Percentiles rank a stretch among this genome's conserved stretches.
phyloP scores from a whole-genome alignment of 2,888 invertebrate genomes.

The Keiferia lycopersicella region DNA sequence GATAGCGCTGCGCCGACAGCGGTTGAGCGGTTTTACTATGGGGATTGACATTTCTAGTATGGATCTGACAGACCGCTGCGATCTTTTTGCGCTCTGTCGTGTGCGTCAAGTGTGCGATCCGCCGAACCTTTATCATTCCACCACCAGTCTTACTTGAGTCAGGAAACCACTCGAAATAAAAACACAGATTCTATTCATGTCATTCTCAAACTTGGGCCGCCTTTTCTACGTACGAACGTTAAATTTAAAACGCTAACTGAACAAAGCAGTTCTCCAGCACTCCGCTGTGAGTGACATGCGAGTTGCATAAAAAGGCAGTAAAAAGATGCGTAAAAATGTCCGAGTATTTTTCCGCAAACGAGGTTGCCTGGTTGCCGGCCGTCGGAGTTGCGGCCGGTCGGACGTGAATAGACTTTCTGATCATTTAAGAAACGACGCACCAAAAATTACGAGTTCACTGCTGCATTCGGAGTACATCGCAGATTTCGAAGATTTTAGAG shows the following conservation, averaged over 20 bases:
- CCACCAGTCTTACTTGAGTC: background rate
- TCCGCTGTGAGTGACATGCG: slow-evolving; percentile 29
- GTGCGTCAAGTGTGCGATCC: no score
- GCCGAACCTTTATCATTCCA: no score
- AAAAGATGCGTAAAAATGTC: slow-evolving; percentile 41
- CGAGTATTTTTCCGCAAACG: slow-evolving; percentile 40
- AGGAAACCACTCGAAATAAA: background rate
- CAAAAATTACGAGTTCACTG: background rate
- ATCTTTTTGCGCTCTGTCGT: no score
- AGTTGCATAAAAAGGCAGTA: slow-evolving; percentile 32
- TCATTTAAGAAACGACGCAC: background rate
- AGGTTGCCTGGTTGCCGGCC: slow-evolving; percentile 37
- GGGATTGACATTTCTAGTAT: no score
- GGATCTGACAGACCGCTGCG: no score
- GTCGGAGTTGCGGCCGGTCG: slow-evolving; percentile 30
- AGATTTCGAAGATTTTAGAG: background rate
- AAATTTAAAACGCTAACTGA: slow-evolving; percentile 32
- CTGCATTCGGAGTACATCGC: background rate
- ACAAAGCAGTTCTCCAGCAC: slow-evolving; percentile 29
- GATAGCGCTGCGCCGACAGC: no score
- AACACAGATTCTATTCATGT: slow-evolving; percentile 20
- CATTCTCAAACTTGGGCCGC: slow-evolving; percentile 22
- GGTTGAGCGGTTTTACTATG: no score
- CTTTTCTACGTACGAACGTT: slow-evolving; percentile 6
- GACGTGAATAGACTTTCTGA: slow-evolving; percentile 43